Base-by-base conservation (phyloP, 1,140 invertebrate species). In the Neocloeon triangulifer region DNA sequence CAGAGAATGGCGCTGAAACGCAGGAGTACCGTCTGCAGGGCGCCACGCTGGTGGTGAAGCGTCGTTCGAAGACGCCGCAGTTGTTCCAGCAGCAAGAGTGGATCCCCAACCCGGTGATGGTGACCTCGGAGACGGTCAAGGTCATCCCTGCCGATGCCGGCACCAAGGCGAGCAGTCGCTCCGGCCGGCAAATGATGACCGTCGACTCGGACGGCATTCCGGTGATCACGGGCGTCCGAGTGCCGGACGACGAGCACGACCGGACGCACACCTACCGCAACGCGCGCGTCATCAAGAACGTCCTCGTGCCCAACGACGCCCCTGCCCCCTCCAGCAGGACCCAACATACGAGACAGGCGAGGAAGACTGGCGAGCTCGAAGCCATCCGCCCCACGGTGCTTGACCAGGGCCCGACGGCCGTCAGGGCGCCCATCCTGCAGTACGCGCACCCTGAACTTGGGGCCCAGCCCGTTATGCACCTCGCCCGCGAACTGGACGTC, bases 201-300 rank as follows among this genome's bases (percentile, higher is more conserved):
- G 42, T 77, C 0, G 74, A 71, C 26, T 49, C 54, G 4, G 72
- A 78, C 43, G 74, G 73, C 1, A 72, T 74, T 25, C 73, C 75
- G 1, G 62, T 81, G 18, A 73, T 85, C 19, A 70, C 78, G 32
- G 80, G 80, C 0, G 61, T 76, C 1, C 61, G 78, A 32, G 66
- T 81, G 13, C 78, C 79, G 0, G 79, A 86, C 40, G 74, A 80
- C 33, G 74, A 78, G 26, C 66, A 66, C 26, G 79, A 85, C 42
- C 48, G 59, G 8, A 17, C 14, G 9, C 72, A 76, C 43, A 72
- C 66, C 2, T 86, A 78, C 78, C 60, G 80, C 29, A 85, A 85
- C 51, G 79, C 79, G 1, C 54, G 79, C 35, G 77, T 86, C 2
- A 76, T 85, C 16, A 82, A 85, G 41, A 73, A 74, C 25, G 65